Base-by-base conservation (phyloP, 2,797 vertebrate species). In the Labeo calbasu region DNA sequence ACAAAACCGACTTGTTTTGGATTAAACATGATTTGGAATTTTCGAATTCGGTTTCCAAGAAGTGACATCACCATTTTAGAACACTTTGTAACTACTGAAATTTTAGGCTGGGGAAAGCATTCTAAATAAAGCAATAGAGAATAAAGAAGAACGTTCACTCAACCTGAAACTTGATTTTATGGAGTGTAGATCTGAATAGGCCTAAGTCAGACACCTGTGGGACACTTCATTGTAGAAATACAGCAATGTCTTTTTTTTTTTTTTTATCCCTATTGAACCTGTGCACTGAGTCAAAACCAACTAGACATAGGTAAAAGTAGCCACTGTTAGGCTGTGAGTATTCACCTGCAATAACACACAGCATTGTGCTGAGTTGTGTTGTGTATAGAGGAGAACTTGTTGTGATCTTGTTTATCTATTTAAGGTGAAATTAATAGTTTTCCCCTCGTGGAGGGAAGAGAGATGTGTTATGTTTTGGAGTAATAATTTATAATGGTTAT, bases 281-380 rank as follows among this genome's bases (percentile, higher is more conserved):
- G 77, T 89, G 88, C 88, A 87, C 86, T 84, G 84, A 88, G 57
- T 84, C 73, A 15, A 85, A 69, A 83, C 57, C 80, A 70, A 40
- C 69, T 89, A 86, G 84, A 81, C 81, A 80, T 84, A 87, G 86
- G 79, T 66, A 77, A 89, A 72, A 84, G 84, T 87, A 84, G 82
- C 80, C 85, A 79, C 63, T 77, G 17, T 75, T 82, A 85, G 84
- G 51, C 72, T 55, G 75, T 84, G 75, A 80, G 78, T 65, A 84
- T 87, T 75, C 61, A 75, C 68, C 84, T 82, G 84, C 88, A 89
- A 88, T 87, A 89, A 88, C 68, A 85, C 72, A 83, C 86, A 83
- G 61, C 71, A 14, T 78, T 86, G 81, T 89, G 85, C 85, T 75
- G 80, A 79, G 13, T 86, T 83, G 75, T 84, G 55, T 87, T 81